phyloP scores from a whole-genome alignment of 2,797 vertebrate species.

The Malacoraja senta region DNA sequence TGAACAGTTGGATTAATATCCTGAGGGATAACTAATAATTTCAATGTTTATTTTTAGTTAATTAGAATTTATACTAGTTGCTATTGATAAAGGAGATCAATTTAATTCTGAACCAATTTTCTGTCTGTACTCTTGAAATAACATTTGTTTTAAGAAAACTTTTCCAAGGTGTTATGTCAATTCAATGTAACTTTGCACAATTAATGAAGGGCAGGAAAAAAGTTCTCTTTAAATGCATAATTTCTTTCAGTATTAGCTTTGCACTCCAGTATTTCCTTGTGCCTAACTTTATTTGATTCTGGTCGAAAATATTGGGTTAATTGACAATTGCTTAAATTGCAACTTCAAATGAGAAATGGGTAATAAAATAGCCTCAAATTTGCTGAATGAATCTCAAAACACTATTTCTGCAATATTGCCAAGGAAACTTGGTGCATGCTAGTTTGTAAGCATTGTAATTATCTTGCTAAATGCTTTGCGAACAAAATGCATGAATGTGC shows the following conservation, averaged over 20 bases:
- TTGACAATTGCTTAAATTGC: neutral
- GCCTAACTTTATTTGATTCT: neutral
- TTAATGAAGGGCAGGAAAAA: neutral
- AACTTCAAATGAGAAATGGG: neutral
- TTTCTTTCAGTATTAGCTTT: neutral
- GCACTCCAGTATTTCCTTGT: neutral
- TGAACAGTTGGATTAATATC: neutral
- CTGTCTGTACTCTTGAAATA: neutral
- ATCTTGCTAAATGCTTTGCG: neutral
- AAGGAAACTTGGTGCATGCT: neutral
- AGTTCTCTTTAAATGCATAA: neutral
- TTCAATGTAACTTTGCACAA: neutral
- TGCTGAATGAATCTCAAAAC: neutral
- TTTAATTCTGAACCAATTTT: neutral
- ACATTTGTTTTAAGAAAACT: conserved; percentile 1
- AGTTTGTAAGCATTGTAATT: neutral
- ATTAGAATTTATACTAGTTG: neutral
- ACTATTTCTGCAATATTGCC: neutral
- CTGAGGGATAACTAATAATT: neutral
- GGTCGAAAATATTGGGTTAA: neutral
- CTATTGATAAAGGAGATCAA: neutral
- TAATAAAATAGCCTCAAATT: neutral
- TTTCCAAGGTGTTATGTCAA: neutral
- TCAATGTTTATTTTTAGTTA: neutral
- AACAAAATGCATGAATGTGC: neutral